Percentiles rank a stretch among this genome's conserved stretches.
phyloP scores from a whole-genome alignment of 2,888 invertebrate species.

The Papilio gigon region DNA sequence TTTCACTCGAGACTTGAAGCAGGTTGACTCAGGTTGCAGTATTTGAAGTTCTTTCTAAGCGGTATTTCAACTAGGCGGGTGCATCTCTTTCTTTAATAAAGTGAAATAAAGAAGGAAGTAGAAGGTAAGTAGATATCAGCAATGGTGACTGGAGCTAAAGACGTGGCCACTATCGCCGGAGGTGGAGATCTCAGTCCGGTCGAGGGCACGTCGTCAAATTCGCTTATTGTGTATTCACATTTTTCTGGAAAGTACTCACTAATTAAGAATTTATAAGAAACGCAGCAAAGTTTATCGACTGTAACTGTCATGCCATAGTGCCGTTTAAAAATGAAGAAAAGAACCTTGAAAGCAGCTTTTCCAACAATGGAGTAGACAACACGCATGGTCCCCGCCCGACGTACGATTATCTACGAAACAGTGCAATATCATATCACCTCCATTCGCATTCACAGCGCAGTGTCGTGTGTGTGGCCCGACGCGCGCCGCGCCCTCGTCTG shows the following conservation, averaged over 20 bases:
- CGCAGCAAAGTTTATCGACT: slow-evolving; percentile 82
- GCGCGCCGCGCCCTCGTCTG: slow-evolving; percentile 39
- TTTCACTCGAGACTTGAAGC: slow-evolving; percentile 70
- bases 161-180: slow-evolving; percentile 75
- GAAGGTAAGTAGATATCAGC: slow-evolving; percentile 77
- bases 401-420: slow-evolving; percentile 81
- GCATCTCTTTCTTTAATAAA: slow-evolving; percentile 76
- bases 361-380: slow-evolving; percentile 82
- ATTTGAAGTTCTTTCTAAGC: slow-evolving; percentile 73
- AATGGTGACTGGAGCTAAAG: slow-evolving; percentile 77
- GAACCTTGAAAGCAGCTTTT: slow-evolving; percentile 82
- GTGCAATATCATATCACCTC: slow-evolving; percentile 78
- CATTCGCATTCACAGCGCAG: slow-evolving; percentile 44
- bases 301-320: slow-evolving; percentile 83
- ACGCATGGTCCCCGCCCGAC: slow-evolving; percentile 78
- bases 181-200: slow-evolving; percentile 66
- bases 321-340: slow-evolving; percentile 81
- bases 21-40: slow-evolving; percentile 75
- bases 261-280: slow-evolving; percentile 79
- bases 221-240: slow-evolving; percentile 80
- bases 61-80: slow-evolving; percentile 77
- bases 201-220: slow-evolving; percentile 68
- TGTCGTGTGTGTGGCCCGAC: slow-evolving; percentile 46
- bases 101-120: slow-evolving; percentile 78
- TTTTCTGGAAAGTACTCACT: slow-evolving; percentile 75